Conservation (phyloP, 1,140 invertebrate genomes). For the Ceratosolen fusciceps region DNA sequence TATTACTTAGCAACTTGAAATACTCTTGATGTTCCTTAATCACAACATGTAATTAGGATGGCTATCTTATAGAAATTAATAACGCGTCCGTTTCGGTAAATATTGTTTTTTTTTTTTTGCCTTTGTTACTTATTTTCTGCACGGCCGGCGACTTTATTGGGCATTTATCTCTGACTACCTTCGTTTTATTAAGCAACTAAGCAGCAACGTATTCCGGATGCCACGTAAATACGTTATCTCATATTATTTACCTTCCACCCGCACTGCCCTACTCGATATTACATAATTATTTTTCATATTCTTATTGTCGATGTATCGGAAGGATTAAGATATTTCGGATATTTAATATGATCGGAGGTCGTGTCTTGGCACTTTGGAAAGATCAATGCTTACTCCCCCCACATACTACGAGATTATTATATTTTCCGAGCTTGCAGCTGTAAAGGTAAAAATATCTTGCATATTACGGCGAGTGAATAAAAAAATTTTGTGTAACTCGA, state of each 20-base stretch:
- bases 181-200: no score
- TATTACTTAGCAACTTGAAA: neutral
- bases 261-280: neutral
- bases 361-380: neutral
- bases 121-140: neutral
- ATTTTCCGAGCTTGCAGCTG: neutral
- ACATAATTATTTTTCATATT: neutral
- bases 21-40: neutral
- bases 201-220: neutral
- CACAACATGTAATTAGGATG: no score
- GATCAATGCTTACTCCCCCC: neutral
- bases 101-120: no score
- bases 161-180: no score
- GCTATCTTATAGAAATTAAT: no score
- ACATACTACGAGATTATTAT: neutral
- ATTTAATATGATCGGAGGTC: neutral
- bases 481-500: neutral
- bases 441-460: slow-evolving; percentile 1
- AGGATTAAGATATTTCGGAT: neutral
- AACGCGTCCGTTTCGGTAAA: no score
- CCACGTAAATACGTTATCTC: neutral
- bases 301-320: no score
- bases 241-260: neutral
- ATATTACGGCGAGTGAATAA: neutral
- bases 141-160: no score